Evolutionary conservation across 37 sponge, comb jelly and placozoan genomes (phyloP).

Genomic region (Spongilla lacustris): DNA sequence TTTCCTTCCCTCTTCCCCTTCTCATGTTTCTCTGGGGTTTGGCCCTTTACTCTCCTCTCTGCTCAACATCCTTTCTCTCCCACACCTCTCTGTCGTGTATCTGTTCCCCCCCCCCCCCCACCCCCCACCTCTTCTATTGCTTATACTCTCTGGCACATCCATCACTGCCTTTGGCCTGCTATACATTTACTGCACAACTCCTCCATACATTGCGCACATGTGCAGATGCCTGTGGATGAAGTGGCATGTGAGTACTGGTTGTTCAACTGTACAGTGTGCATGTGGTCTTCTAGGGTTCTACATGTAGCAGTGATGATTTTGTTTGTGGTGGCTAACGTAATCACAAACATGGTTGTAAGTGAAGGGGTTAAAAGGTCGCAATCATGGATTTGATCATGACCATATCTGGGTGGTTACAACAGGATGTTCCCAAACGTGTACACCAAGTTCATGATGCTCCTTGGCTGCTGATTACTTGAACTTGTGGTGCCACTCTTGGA

Average conservation of each 20-base stretch:
- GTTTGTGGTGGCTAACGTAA: too few relatives aligned
- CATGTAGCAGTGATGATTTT: background rate
- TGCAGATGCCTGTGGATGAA: conserved; percentile 58
- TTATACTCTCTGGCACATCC: background rate
- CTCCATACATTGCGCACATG: background rate
- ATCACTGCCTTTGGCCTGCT: too few relatives aligned
- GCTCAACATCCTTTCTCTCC: background rate
- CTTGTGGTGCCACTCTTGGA: too few relatives aligned
- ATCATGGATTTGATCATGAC: too few relatives aligned
- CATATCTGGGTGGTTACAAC: too few relatives aligned
- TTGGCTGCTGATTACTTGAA: too few relatives aligned
- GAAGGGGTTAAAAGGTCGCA: too few relatives aligned
- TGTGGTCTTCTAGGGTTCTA: background rate
- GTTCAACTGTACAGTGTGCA: background rate
- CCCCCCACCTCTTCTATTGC: background rate
- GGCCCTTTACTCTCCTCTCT: background rate
- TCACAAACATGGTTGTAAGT: too few relatives aligned
- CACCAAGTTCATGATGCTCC: too few relatives aligned
- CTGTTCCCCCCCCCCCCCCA: conserved; percentile 1
- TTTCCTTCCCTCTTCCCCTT: background rate
- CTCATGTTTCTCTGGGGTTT: background rate
- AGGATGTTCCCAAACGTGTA: too few relatives aligned
- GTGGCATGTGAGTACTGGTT: conserved; percentile 71
- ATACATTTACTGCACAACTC: too few relatives aligned
- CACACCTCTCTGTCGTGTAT: background rate